Base-by-base conservation (phyloP, 1,140 invertebrate genomes). In the Leptonema lineaticorne region DNA sequence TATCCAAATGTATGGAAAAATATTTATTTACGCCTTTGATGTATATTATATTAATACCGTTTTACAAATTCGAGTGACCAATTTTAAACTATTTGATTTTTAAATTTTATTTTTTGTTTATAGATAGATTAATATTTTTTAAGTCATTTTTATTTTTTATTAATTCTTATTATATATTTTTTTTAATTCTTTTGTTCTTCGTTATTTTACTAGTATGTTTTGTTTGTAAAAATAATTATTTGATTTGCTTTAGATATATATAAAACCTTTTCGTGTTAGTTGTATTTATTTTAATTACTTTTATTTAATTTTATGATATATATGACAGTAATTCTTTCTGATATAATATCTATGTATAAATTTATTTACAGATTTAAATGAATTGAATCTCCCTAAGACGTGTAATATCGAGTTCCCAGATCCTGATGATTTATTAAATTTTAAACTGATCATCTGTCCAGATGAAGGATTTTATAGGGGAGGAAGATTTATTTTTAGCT, bases 401-500 rank as follows among this genome's bases (percentile, higher is more conserved):
- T 98, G 96, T 81, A 89, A 87, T 75, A 96, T 95, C 75, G 95
- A 98, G 78, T 97, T 98, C 81, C 94, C 95, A 67, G 95, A 98
- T 82, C 90, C 92, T 70, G 95, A 98, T 85, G 96, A 99, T 83
- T 85, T 99, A 75, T 85, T 98, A 71, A 94, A 90, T 81, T 98
- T 98, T 80, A 98, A 97, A 85, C 83, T 99, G 74, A 90, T 95
- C 63, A 98, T 98, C 78, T 94, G 90, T 78, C 96, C 96, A 69
- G 96, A 99, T 86, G 96, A 98, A 91, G 96, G 96, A 60, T 98
- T 96, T 81, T 98, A 98, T 80, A 88, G 90, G 86, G 90, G 90
- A 74, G 96, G 96, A 63, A 86, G 90, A 80, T 99, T 98, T 84
- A 86, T 92, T 73, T 99, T 99, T 87, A 97, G 92, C 83, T 98